Evolutionary conservation across 2,888 invertebrate species (phyloP), one percentile per base, ranked within the genome.

Genomic region (Merodon equestris): DNA sequence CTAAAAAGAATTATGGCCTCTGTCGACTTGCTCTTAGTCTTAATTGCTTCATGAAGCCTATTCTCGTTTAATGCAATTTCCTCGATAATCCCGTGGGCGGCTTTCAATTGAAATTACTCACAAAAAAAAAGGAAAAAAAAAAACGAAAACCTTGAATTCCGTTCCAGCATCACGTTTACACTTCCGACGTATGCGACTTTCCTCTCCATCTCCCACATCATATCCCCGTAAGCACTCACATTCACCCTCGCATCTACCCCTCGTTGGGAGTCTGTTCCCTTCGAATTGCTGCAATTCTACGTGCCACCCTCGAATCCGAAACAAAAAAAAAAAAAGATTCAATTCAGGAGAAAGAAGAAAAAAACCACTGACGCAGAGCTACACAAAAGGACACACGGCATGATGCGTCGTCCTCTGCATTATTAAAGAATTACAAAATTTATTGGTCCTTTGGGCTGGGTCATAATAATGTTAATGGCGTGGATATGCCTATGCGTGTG

Each of bases 401-500:
- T 15, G 34, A 19, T 27, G 44, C 7, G 3, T 40, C 36, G 64
- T 51, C 60, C 63, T 74, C 51, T 70, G 60, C 60, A 79, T 79
- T 79, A 84, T 85, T 84, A 84, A 84, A 83, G 84, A 86, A 85
- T 84, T 84, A 83, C 83, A 79, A 84, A 86, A 86, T 87, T 85
- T 86, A 86, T 86, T 85, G 84, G 84, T 84, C 86, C 84, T 84
- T 45, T 63, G 83, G 85, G 86, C 58, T 40, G 18, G n/a, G 58
- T 56, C 63, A 50, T 77, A 77, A 77, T 77, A 79, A 58, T 63
- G 51, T 68, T 74, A 64, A 74, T 64, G 74, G 58, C 40, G 40
- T 7, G 27, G 7, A 27, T 27, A 7, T 27, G 27, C 7, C 27
- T 27, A 27, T 7, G 27, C 27, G 27, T 27, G 27, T 45, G 54